Evolutionary conservation across 2,797 vertebrate genomes (phyloP).

Genomic region (Epinephelus malabaricus): DNA sequence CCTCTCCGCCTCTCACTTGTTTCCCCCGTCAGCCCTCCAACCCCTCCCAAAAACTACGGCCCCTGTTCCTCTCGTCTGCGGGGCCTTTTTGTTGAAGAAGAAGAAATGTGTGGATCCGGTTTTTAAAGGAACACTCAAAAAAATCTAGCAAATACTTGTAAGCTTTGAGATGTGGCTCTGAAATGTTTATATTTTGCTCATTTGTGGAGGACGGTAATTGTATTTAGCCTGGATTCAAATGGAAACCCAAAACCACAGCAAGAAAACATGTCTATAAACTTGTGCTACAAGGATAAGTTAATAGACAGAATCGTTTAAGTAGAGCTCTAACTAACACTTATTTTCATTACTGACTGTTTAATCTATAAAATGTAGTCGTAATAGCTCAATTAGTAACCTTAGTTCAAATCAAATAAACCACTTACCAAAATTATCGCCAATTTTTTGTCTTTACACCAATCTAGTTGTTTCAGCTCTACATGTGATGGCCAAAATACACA

Average conservation of each 20-base stretch:
- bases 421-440: no score
- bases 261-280: background rate
- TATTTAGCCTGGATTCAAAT: background rate
- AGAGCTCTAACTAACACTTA: background rate
- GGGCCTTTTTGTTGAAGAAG: constrained; percentile 11
- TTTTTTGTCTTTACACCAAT: no score
- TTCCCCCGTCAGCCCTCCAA: background rate
- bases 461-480: no score
- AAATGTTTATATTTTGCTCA: background rate
- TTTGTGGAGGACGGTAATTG: background rate
- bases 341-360: background rate
- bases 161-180: constrained; percentile 6
- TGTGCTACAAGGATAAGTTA: background rate
- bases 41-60: background rate
- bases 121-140: constrained; percentile 31
- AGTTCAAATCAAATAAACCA: no score
- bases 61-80: constrained; percentile 28
- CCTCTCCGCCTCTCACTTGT: constrained; percentile 14
- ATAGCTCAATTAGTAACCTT: no score
- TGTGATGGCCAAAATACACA: no score
- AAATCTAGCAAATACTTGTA: constrained; percentile 1
- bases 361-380: background rate
- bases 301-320: background rate
- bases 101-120: constrained; percentile 44
- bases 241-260: background rate